These are phyloP conservation scores for Saccostrea cuccullata DNA, from an alignment of 1,140 invertebrate genomes.

Conservation along the genomic window DNA sequence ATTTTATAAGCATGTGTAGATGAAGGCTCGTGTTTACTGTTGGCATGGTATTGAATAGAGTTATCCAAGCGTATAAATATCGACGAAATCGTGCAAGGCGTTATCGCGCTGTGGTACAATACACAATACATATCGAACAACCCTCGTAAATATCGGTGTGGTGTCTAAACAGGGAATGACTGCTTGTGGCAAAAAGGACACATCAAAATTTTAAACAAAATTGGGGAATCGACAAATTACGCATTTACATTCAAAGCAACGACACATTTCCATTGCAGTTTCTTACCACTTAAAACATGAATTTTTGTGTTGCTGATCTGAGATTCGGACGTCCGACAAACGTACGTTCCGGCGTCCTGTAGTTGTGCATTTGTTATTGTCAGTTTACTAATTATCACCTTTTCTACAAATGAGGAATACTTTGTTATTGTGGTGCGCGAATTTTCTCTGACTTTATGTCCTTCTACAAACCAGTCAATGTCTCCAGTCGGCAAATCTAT, in stretches of 20 bases:
- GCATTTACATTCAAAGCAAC: neutral
- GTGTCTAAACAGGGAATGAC: too few species aligned
- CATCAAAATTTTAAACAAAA: neutral
- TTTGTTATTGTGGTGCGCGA: conserved; percentile 58
- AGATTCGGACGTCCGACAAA: conserved; percentile 62
- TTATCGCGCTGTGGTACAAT: too few species aligned
- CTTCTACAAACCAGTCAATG: conserved; percentile 48
- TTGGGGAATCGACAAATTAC: neutral
- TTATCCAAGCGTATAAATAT: too few species aligned
- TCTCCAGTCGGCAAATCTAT: conserved; percentile 40
- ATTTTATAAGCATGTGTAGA: too few species aligned
- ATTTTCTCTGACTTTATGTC: conserved; percentile 57
- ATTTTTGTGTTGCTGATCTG: conserved; percentile 63
- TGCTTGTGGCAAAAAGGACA: neutral
- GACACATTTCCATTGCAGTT: neutral
- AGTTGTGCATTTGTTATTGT: conserved; percentile 60
- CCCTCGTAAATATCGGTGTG: too few species aligned
- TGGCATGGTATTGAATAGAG: too few species aligned
- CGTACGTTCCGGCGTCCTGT: conserved; percentile 62
- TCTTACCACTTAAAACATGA: conserved; percentile 66
- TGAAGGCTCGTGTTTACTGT: too few species aligned
- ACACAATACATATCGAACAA: too few species aligned
- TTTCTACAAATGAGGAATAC: conserved; percentile 56
- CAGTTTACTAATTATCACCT: conserved; percentile 62
- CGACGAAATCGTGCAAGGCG: too few species aligned